Base-by-base conservation (phyloP, 2,113 vertebrate genomes). In the Vanacampus margaritifer region DNA sequence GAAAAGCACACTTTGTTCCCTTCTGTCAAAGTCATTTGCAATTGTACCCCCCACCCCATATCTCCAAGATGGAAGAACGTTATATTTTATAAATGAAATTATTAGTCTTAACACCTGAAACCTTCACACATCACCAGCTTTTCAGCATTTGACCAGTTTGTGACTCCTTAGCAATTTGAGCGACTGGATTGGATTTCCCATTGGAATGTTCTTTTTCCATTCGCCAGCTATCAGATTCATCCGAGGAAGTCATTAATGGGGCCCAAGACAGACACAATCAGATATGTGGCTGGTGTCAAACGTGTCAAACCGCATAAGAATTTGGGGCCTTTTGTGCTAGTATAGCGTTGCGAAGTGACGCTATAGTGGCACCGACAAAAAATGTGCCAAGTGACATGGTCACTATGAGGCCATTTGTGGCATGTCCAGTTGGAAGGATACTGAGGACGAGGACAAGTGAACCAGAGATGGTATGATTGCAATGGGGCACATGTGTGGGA, bases 1-100 rank as follows among this genome's bases (percentile, higher is more conserved):
- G 59, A 70, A n/a, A 75, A 70, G 73, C 74, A 69, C 69, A 69
- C 26, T 4, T 24, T 62, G 68, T 81, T 81, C 71, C 51, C 56
- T 71, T 76, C 77, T 81, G 73, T 71, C 69, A 69, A 71, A 83
- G 41, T 66, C 57, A 67, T 75, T 37, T 57, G 28, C 6, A 10
- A 24, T 3, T 32, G 1, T 48, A 11, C 48, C 3, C 5, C 11
- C 6, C 12, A n/a, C 12, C 21, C 7, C 26, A 28, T 13, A 19
- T 50, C 28, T 65, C 43, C 4, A 0, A 50, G 26, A 6, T 11
- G 16, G 3, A 28, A 17, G 37, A 62, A 3, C 35, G 17, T 59
- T 12, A 11, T 4, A 21, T 59, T 59, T 59, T 12, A 5, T 4
- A 54, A 26, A 54, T 54, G 3, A 21, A 21, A 7, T 59, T 36